These are phyloP conservation scores for Megaceryle alcyon DNA, from an alignment of 2,797 vertebrate genomes.

Conservation along the genomic window DNA sequence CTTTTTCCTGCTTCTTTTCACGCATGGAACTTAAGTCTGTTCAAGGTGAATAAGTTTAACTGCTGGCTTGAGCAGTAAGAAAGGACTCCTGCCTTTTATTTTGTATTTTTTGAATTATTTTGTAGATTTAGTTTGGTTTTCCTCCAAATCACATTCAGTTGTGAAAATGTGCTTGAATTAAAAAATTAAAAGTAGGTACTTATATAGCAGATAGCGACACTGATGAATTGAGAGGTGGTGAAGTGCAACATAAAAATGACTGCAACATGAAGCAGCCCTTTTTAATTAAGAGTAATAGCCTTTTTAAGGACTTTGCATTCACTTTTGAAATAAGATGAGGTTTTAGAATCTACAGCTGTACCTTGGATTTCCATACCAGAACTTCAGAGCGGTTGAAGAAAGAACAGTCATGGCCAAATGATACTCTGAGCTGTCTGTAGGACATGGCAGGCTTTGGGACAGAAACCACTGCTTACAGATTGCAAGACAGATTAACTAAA, in stretches of 20 bases:
- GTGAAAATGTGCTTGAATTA: neutral
- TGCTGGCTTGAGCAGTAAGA: neutral
- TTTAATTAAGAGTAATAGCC: neutral
- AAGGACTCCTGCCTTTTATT: neutral
- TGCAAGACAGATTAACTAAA: neutral
- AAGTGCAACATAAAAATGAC: neutral
- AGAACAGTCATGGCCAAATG: neutral
- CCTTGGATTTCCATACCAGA: neutral
- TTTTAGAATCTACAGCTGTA: neutral
- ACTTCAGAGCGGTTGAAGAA: neutral
- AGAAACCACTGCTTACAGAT: neutral
- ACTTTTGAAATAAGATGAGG: neutral
- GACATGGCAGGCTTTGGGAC: neutral
- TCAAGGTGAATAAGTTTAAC: neutral
- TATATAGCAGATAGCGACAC: neutral
- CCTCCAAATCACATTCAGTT: neutral
- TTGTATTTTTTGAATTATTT: neutral
- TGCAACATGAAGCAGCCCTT: neutral
- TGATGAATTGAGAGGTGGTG: neutral
- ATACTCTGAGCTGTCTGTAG: neutral
- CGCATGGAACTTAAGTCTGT: accelerated
- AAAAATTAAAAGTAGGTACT: neutral
- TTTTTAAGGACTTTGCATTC: neutral
- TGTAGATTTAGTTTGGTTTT: neutral
- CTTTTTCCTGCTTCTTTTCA: neutral